These are phyloP conservation scores for Solea senegalensis DNA, from an alignment of 2,113 vertebrate species.

Conservation along the genomic window DNA sequence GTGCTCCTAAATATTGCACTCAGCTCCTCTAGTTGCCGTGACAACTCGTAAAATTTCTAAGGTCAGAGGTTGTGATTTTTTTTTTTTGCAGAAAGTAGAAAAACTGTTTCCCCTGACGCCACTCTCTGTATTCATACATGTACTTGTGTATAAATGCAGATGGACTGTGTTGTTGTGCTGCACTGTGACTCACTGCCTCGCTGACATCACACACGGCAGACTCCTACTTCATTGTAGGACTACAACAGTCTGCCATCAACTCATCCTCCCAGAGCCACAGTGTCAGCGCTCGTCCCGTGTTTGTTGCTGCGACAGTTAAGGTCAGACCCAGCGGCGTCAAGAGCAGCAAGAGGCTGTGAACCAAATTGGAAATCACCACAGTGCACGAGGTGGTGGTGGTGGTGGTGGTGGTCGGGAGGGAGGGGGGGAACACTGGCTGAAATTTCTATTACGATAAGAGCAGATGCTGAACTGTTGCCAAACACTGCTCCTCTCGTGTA, in stretches of 20 bases:
- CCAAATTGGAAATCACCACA: constrained; percentile 7
- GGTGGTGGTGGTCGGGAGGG: too few relatives aligned
- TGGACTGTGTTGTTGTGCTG: constrained; percentile 28
- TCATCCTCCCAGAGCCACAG: constrained; percentile 23
- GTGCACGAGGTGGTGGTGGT: too few relatives aligned
- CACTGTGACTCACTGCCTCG: constrained; percentile 58
- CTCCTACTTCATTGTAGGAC: constrained; percentile 34
- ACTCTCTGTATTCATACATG: background rate
- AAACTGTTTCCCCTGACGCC: too few relatives aligned
- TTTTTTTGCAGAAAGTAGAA: too few relatives aligned
- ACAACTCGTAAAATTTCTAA: too few relatives aligned
- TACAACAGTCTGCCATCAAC: constrained; percentile 47
- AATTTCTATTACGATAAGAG: background rate
- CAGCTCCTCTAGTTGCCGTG: too few relatives aligned
- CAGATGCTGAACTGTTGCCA: too few relatives aligned
- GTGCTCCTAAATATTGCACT: too few relatives aligned
- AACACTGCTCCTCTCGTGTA: background rate
- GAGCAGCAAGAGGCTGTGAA: constrained; percentile 22
- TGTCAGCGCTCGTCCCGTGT: constrained; percentile 22
- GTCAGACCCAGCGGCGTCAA: constrained; percentile 20
- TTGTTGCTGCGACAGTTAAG: constrained; percentile 29
- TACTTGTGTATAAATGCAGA: constrained; percentile 37
- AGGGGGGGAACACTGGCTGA: background rate
- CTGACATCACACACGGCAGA: constrained; percentile 62
- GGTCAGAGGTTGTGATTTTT: too few relatives aligned